These are phyloP conservation scores for Sminthopsis crassicaudata DNA, from an alignment of 2,113 vertebrate species.

Conservation along the genomic window DNA sequence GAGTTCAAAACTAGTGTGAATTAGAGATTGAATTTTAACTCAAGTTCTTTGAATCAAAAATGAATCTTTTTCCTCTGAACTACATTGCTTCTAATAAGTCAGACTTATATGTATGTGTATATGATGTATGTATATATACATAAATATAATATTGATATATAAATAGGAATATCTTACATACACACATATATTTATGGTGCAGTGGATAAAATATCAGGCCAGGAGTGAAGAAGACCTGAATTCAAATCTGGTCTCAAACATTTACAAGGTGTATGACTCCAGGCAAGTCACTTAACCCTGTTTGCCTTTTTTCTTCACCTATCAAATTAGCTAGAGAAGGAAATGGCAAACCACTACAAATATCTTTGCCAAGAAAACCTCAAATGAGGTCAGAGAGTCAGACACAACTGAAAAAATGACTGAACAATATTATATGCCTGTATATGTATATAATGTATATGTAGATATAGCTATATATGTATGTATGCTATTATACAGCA, in stretches of 20 bases:
- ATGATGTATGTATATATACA: neutral
- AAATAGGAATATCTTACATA: neutral
- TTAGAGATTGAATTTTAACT: neutral
- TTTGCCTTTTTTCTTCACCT: neutral
- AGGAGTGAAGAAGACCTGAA: neutral
- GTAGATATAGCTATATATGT: neutral
- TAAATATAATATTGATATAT: neutral
- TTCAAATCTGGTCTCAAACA: neutral
- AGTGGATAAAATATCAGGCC: neutral
- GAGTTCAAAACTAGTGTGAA: neutral
- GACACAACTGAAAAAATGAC: neutral
- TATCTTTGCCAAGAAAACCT: neutral
- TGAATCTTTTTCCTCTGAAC: neutral
- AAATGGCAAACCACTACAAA: neutral
- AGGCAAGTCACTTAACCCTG: neutral
- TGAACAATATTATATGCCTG: neutral
- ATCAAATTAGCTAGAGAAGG: neutral
- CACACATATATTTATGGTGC: neutral
- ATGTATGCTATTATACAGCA: neutral
- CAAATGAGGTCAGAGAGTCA: neutral
- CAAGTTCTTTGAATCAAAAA: neutral
- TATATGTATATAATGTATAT: neutral
- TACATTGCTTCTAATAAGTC: neutral
- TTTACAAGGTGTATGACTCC: neutral
- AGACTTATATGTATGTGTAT: neutral